Base-by-base conservation (phyloP, 1,140 invertebrate genomes). In the Drosophila littoralis region DNA sequence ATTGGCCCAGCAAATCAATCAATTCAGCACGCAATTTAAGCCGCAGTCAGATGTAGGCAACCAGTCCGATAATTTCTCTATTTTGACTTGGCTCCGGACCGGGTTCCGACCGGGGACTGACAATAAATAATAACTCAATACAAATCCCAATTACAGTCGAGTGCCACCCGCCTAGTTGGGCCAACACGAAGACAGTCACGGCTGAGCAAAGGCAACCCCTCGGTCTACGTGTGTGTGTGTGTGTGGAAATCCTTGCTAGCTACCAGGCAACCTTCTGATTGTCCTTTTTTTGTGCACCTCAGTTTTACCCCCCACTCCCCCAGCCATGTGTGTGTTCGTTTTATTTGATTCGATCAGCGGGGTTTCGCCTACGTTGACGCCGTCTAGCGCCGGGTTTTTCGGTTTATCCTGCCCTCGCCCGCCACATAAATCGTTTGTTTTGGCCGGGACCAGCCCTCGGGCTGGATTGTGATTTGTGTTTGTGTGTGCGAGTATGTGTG, bases 81-180 rank as follows among this genome's bases (percentile, higher is more conserved):
- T 89, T 89, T 88, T 88, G 83, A 88, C 83, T 82, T 10, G 35
- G 36, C 32, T 55, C 40, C 15, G 28, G 10, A 33, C 46, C 6
- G 1, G 52, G 13, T 61, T 40, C 36, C 17, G 38, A 42, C 15
- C 45, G n/a, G 38, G 35, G 46, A 67, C 70, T 74, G 77, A 76
- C 85, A 84, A 90, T 88, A 90, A 86, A 91, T 90, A 90, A 90
- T 90, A 90, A 86, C 88, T 90, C 88, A 90, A 90, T 90, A 90
- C 82, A 88, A 90, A 90, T 91, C 88, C 88, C 75, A 90, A 90
- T 90, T 91, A 90, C 80, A 63, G 77, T 63, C 75, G 77, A 88
- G 81, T 83, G 82, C 88, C 88, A 90, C 88, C 88, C 88, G 82
- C 79, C 80, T 83, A 33, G 84, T 48, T 50, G 55, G 66, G 64